These are phyloP conservation scores for Gryon sp. DNA, from an alignment of 1,140 invertebrate genomes.

Conservation along the genomic window DNA sequence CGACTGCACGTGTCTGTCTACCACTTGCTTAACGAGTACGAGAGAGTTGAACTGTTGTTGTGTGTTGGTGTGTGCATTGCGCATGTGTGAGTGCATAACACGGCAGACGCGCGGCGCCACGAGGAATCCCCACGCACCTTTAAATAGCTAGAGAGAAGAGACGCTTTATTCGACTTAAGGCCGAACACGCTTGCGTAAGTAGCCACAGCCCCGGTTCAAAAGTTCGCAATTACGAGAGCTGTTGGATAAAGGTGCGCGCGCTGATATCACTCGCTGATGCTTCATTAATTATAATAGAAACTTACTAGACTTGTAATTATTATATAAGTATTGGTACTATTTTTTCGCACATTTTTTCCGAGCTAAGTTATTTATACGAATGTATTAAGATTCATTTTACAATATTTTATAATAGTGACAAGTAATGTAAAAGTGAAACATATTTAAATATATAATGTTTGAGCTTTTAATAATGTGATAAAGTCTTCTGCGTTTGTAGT, in stretches of 20 bases:
- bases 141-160: conserved; percentile 66
- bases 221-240: conserved; percentile 25
- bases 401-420: too few species aligned
- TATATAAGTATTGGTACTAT: too few species aligned
- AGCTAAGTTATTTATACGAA: too few species aligned
- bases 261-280: not conserved
- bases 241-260: not conserved
- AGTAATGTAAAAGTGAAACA: too few species aligned
- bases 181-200: conserved; percentile 68
- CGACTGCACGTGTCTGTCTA: conserved; percentile 41
- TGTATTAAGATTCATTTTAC: too few species aligned
- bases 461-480: too few species aligned
- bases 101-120: conserved; percentile 74
- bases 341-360: too few species aligned
- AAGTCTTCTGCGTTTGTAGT: too few species aligned
- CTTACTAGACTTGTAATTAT: not conserved
- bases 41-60: conserved; percentile 23
- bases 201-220: conserved; percentile 23
- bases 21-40: conserved; percentile 13
- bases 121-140: conserved; percentile 74
- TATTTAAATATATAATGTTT: too few species aligned
- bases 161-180: conserved; percentile 55
- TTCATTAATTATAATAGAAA: not conserved
- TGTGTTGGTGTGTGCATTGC: too few species aligned
- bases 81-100: conserved; percentile 45